Evolutionary conservation across 2,113 vertebrate genomes (phyloP).

Genomic region (Cyphomyrus discorhynchus): DNA sequence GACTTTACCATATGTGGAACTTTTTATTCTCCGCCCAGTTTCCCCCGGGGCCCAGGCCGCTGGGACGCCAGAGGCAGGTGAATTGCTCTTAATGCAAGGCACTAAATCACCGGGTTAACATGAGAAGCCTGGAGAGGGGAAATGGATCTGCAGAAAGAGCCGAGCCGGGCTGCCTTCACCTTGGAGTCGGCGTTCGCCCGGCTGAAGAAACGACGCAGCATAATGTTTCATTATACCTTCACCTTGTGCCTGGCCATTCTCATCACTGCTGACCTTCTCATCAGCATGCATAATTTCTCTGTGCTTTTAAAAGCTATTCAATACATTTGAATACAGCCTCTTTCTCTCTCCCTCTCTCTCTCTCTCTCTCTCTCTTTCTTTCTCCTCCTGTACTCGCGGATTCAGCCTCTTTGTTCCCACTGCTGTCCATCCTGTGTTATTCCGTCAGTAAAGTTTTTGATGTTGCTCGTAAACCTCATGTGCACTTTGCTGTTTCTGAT

Average conservation of each 20-base stretch:
- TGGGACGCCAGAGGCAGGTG: slow-evolving; percentile 98
- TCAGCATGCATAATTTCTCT: slow-evolving; percentile 65
- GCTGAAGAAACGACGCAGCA: slow-evolving; percentile 66
- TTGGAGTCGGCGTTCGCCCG: slow-evolving; percentile 80
- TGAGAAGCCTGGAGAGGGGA: slow-evolving; percentile 92
- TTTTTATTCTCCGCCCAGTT: slow-evolving; percentile 93
- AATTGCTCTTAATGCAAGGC: slow-evolving; percentile 99
- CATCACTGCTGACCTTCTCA: slow-evolving; percentile 66
- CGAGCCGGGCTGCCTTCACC: slow-evolving; percentile 82
- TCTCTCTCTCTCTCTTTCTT: slow-evolving; percentile 34
- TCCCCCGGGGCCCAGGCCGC: slow-evolving; percentile 79
- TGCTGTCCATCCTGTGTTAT: not conserved
- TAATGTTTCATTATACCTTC: slow-evolving; percentile 71
- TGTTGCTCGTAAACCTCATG: not conserved
- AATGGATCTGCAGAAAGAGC: slow-evolving; percentile 93
- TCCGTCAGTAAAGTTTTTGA: not conserved
- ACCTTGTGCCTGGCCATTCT: slow-evolving; percentile 61
- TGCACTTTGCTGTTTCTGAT: not conserved
- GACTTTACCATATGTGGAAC: slow-evolving; percentile 99
- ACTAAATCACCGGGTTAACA: slow-evolving; percentile 99
- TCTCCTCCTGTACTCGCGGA: not conserved
- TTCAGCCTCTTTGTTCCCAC: not conserved
- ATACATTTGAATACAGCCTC: slow-evolving; percentile 58
- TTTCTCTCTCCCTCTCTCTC: slow-evolving; percentile 23
- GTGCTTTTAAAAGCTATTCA: slow-evolving; percentile 69